Base-by-base conservation (phyloP, 1,140 invertebrate species). In the Camponotus floridanus region DNA sequence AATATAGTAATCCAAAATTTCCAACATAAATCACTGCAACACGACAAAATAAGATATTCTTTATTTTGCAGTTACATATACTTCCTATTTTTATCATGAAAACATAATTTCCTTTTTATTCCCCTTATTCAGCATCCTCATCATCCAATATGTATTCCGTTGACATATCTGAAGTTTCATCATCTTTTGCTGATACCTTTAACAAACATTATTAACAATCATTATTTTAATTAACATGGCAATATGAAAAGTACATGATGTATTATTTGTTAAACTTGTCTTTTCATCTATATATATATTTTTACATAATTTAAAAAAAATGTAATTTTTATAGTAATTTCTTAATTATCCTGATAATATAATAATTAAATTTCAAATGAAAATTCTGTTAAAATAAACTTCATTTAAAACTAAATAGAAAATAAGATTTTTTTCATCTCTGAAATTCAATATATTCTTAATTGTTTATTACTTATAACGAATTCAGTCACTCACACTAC, bases 101-200 rank as follows among this genome's bases (percentile, higher is more conserved):
- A 88, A 33, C 64, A 51, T 79, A 39, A 31, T 59, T 73, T 86
- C 57, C 42, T 33, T 78, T 64, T 67, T 39, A 55, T 18, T 33
- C n/a, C n/a, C n/a, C 21, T 31, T 70, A 73, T 70, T 91, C 79
- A 1, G 78, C 84, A 68, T 85, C 86, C 45, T 88, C 70, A 45
- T 91, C 86, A 42, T 81, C 42, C 31, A 88, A 31, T 36, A 84
- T 79, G 33, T 88, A 90, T 36, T 90, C 76, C 15, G 62, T 33
- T 1, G 79, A 45, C 45, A 81, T 39, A 73, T 92, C 90, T 79
- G 73, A 48, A 55, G 86, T 87, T 83, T 91, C 86, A 79, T 90
- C 90, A 88, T 94, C 90, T 55, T 90, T 87, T 88, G 86, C 73
- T 81, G 91, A 79, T 71, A 93, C 92, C 94, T 94, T 92, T 71